Conservation (phyloP, 2,888 invertebrate species). For the Eilema caniola region DNA sequence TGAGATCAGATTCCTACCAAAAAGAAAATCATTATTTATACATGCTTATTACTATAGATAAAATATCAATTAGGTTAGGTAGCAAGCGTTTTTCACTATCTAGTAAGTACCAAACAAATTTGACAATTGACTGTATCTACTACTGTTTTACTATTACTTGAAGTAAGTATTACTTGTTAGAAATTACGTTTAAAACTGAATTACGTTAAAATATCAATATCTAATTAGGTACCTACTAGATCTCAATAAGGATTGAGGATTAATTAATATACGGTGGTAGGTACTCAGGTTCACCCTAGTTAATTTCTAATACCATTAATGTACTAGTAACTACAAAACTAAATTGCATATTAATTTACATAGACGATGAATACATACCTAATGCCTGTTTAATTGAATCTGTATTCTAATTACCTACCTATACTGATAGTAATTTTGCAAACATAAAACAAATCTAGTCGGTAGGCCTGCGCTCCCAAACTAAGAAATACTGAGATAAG, state of each 20-base stretch:
- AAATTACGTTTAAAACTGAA: too few relatives aligned
- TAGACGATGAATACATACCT: background rate
- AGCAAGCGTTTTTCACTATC: background rate
- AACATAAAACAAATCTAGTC: constrained; percentile 52
- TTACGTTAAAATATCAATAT: background rate
- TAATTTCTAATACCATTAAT: background rate
- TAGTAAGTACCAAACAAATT: background rate
- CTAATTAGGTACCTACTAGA: background rate
- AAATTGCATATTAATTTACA: constrained; percentile 17
- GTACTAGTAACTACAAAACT: background rate
- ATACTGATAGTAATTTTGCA: constrained; percentile 40
- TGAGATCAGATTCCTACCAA: background rate
- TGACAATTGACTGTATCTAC: background rate
- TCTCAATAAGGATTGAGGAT: background rate
- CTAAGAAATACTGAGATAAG: constrained; percentile 67
- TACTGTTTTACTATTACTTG: too few relatives aligned
- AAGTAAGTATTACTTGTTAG: too few relatives aligned
- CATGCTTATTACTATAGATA: background rate
- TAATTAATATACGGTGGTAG: background rate
- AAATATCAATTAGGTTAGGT: background rate
- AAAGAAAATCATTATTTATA: background rate
- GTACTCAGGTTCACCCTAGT: too few relatives aligned
- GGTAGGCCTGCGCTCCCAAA: constrained; percentile 55
- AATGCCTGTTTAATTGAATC: constrained; percentile 24
- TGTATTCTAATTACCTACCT: constrained; percentile 25